These are phyloP conservation scores for Crocodylus rhombifer DNA, from an alignment of 2,797 vertebrate species.

Conservation along the genomic window DNA sequence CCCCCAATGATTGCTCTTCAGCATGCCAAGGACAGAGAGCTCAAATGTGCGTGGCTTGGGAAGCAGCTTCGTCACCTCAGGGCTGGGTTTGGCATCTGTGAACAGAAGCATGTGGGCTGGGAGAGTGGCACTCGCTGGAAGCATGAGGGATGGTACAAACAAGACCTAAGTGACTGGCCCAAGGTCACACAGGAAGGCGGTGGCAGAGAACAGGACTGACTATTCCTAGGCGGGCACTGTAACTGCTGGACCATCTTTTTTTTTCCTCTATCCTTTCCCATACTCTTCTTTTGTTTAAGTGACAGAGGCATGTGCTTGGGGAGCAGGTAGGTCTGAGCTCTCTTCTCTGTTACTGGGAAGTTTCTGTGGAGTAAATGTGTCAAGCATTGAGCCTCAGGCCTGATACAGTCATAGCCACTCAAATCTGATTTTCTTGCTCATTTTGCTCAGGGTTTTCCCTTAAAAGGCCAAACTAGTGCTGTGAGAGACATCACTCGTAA, in stretches of 20 bases:
- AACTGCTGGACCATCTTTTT: background rate
- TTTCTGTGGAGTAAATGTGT: background rate
- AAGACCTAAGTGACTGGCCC: background rate
- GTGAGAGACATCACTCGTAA: background rate
- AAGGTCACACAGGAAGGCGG: background rate
- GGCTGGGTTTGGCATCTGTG: too few relatives aligned
- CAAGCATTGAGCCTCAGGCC: background rate
- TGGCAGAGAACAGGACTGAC: background rate
- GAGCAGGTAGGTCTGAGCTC: background rate
- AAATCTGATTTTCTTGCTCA: background rate
- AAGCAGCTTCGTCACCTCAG: too few relatives aligned
- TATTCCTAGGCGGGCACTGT: rapidly evolving
- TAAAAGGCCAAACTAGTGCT: background rate
- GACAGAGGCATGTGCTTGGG: background rate
- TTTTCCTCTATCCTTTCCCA: background rate
- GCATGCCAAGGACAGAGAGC: too few relatives aligned
- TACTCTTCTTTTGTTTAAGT: background rate
- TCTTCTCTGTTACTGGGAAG: background rate
- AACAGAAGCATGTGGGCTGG: too few relatives aligned
- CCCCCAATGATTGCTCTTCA: too few relatives aligned
- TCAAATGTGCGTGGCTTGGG: too few relatives aligned
- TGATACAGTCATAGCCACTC: background rate
- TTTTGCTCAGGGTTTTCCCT: background rate
- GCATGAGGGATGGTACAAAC: background rate
- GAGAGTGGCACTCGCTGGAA: too few relatives aligned